These are phyloP conservation scores for Epizoanthus rinbou DNA, from an alignment of 92 coral and sea anemone genomes.

Conservation along the genomic window DNA sequence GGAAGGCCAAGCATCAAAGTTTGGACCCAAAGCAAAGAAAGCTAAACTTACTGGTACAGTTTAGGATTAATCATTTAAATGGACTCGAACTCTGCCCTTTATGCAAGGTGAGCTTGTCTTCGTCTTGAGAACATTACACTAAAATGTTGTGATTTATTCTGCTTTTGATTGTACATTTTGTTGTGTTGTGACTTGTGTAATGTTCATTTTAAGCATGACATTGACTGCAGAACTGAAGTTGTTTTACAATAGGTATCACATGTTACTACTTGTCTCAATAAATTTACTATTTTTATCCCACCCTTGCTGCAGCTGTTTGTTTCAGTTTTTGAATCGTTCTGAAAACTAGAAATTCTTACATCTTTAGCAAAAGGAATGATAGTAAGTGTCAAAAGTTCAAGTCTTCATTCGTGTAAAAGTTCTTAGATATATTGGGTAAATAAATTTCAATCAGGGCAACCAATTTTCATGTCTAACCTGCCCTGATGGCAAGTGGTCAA, in stretches of 20 bases:
- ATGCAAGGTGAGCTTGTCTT: too few relatives aligned
- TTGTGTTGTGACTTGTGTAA: conserved; percentile 29
- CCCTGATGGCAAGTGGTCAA: conserved; percentile 10
- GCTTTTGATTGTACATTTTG: conserved; percentile 15
- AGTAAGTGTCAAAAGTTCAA: neutral
- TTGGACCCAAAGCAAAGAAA: too few relatives aligned
- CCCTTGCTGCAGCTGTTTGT: conserved; percentile 15
- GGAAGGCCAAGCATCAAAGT: too few relatives aligned
- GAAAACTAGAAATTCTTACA: neutral
- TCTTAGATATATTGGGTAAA: neutral
- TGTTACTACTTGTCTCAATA: conserved; percentile 19
- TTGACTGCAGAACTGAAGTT: conserved; percentile 17
- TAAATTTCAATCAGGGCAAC: conserved; percentile 3
- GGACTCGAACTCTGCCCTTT: too few relatives aligned
- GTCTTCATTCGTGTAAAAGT: neutral
- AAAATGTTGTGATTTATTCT: neutral
- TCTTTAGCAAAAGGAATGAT: too few relatives aligned
- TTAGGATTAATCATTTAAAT: too few relatives aligned
- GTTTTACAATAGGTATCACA: conserved; percentile 26
- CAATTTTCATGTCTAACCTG: neutral
- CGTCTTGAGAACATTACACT: conserved; percentile 19
- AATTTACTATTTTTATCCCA: neutral
- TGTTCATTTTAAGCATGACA: conserved; percentile 19
- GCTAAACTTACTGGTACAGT: too few relatives aligned
- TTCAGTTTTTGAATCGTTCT: neutral